These are phyloP conservation scores for Pocillopora meandrina DNA, from an alignment of 92 coral and sea anemone species.

Conservation along the genomic window DNA sequence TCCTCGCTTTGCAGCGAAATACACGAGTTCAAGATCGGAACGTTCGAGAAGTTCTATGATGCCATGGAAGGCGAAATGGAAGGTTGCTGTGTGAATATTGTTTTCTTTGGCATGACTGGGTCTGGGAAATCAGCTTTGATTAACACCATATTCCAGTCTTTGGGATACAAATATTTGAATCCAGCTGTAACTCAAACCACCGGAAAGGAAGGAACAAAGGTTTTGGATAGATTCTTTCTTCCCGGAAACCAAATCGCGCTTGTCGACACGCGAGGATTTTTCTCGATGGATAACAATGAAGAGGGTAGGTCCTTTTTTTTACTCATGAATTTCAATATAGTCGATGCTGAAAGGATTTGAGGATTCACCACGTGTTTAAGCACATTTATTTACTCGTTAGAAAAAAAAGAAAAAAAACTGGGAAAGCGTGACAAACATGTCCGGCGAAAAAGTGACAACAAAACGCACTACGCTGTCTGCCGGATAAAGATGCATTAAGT, in stretches of 20 bases:
- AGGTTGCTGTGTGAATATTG: constrained; percentile 15
- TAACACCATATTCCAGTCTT: constrained; percentile 31
- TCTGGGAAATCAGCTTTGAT: constrained; percentile 45
- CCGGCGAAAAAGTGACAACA: no score
- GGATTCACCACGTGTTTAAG: no score
- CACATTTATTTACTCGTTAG: no score
- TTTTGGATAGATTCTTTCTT: constrained; percentile 6
- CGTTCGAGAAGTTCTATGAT: constrained; percentile 7
- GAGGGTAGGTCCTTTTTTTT: background rate
- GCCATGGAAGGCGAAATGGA: constrained; percentile 34
- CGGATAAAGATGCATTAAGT: no score
- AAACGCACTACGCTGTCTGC: no score
- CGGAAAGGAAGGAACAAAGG: constrained; percentile 11
- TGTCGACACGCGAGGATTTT: constrained; percentile 5
- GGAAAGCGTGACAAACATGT: no score
- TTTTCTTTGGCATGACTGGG: constrained; percentile 34
- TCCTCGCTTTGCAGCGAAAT: background rate
- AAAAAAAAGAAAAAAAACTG: no score
- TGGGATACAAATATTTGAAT: no score
- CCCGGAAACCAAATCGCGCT: background rate
- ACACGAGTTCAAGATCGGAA: background rate
- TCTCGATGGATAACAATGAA: background rate
- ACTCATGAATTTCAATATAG: background rate
- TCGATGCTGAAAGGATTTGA: background rate
- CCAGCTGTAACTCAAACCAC: background rate